Percentiles rank a stretch among this genome's conserved stretches.
Conservation (phyloP, 2,797 vertebrate genomes). For the Erithacus rubecula region DNA sequence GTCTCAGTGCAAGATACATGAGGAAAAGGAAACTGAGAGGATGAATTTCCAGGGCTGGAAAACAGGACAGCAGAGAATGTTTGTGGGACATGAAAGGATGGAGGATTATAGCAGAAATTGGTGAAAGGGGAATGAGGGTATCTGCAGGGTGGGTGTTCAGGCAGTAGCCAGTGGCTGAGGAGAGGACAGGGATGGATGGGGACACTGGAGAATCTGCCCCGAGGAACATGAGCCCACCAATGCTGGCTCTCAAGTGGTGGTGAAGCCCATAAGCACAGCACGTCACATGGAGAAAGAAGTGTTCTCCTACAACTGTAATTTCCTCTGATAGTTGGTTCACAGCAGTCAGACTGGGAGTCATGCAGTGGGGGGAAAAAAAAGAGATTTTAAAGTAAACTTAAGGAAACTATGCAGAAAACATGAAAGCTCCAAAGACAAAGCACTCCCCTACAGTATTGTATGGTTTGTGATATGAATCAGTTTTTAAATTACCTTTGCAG, state of each 20-base stretch:
- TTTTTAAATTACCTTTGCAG: not conserved
- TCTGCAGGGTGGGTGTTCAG: not conserved
- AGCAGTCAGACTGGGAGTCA: not conserved
- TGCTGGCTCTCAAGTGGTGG: rapidly evolving
- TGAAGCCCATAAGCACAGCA: not conserved
- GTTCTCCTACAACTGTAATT: not conserved
- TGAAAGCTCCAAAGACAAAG: not conserved
- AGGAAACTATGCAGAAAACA: not conserved
- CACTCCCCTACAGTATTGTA: not conserved
- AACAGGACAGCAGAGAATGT: not conserved
- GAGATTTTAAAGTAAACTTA: not conserved
- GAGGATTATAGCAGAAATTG: not conserved
- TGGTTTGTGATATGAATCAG: not conserved
- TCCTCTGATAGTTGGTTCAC: not conserved
- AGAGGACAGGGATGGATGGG: not conserved
- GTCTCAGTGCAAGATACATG: not conserved
- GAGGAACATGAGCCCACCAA: rapidly evolving
- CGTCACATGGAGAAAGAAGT: not conserved
- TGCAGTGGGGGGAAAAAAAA: not conserved
- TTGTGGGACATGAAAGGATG: not conserved
- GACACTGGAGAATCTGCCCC: not conserved
- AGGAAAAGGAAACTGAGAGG: not conserved
- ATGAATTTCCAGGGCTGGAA: not conserved
- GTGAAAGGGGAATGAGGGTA: not conserved
- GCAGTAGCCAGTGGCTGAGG: not conserved